Conservation (phyloP, 2,113 vertebrate species). For the Ariopsis seemanni region DNA sequence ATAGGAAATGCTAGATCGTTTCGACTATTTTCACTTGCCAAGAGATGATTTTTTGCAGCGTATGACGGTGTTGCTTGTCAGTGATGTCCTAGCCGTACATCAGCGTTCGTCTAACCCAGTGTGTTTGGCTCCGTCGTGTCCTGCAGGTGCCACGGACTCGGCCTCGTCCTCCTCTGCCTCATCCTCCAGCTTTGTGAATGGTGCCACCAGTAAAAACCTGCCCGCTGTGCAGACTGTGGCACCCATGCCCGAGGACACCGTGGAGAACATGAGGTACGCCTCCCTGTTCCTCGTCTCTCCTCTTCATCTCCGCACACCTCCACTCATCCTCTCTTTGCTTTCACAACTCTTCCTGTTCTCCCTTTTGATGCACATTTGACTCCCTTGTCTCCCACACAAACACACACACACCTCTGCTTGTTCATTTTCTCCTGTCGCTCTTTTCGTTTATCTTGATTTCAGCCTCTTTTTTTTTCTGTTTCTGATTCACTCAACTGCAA, state of each 20-base stretch:
- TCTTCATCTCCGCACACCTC: slow-evolving; percentile 1
- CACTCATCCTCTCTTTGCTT: slow-evolving; percentile 20
- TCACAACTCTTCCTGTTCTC: slow-evolving; percentile 42
- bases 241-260: slow-evolving; percentile 96
- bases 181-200: slow-evolving; percentile 97
- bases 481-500: not conserved
- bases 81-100: not conserved
- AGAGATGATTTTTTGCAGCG: too few relatives aligned
- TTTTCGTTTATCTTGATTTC: not conserved
- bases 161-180: slow-evolving; percentile 95
- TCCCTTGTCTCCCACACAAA: not conserved
- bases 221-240: slow-evolving; percentile 97
- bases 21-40: too few relatives aligned
- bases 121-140: slow-evolving; percentile 45
- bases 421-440: not conserved
- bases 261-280: slow-evolving; percentile 94
- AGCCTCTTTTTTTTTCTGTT: not conserved
- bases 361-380: slow-evolving; percentile 36
- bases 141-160: slow-evolving; percentile 91
- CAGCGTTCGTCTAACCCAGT: not conserved
- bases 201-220: slow-evolving; percentile 97
- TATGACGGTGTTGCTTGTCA: not conserved
- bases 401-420: not conserved
- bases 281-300: not conserved
- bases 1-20: too few relatives aligned